Evolutionary conservation across 1,140 invertebrate genomes (phyloP).

Genomic region (Nixonia krombeini): DNA sequence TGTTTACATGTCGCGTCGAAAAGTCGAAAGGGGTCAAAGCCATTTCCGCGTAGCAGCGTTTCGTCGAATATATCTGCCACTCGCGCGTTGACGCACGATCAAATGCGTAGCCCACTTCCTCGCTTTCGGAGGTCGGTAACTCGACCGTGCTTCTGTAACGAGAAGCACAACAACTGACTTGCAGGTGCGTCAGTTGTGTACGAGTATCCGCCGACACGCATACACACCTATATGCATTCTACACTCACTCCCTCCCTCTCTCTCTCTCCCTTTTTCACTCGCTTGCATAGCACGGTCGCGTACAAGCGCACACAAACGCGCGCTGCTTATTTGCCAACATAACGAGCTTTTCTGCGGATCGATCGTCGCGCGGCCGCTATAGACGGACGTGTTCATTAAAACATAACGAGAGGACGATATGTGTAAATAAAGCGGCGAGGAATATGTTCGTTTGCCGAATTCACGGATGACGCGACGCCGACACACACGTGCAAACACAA

Average conservation of each 20-base stretch:
- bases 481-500: too few relatives aligned
- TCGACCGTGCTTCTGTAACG: constrained; percentile 22
- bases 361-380: constrained; percentile 20
- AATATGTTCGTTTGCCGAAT: too few relatives aligned
- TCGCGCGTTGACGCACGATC: constrained; percentile 35
- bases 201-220: too few relatives aligned
- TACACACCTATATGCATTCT: constrained; percentile 10
- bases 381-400: constrained; percentile 36
- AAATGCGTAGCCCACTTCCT: constrained; percentile 42
- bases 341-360: constrained; percentile 36
- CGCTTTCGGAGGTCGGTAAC: constrained; percentile 17
- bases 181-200: constrained; percentile 19
- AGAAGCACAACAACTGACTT: constrained; percentile 11
- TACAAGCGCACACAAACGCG: too few relatives aligned
- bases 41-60: constrained; percentile 37
- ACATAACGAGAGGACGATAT: constrained; percentile 22
- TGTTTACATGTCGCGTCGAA: constrained; percentile 21
- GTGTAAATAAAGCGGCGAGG: constrained; percentile 29
- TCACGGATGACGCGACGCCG: too few relatives aligned
- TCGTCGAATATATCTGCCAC: constrained; percentile 37
- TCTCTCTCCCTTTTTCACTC: too few relatives aligned
- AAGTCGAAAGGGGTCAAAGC: constrained; percentile 12
- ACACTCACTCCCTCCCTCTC: too few relatives aligned
- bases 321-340: constrained; percentile 22
- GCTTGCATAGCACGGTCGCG: too few relatives aligned